Percentiles rank a stretch among this genome's conserved stretches.
Conservation (phyloP, 2,888 invertebrate genomes). For the Nycteola revayana region DNA sequence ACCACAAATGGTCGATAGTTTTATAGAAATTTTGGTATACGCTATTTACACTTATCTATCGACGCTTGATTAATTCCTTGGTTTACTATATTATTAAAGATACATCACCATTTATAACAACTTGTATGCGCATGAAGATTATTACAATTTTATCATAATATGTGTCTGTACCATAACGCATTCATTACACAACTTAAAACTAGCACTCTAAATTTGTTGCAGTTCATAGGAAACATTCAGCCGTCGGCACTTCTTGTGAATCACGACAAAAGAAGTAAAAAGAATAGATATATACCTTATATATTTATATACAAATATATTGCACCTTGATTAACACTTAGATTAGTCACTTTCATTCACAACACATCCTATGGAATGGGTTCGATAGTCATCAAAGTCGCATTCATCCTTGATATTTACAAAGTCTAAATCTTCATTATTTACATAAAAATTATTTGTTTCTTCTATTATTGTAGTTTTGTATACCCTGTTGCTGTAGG, state of each 20-base stretch:
- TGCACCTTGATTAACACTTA: constrained; percentile 55
- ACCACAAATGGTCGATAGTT: constrained; percentile 22
- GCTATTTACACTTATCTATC: not conserved
- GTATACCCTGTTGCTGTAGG: constrained; percentile 74
- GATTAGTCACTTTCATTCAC: constrained; percentile 43
- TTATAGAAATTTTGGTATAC: constrained; percentile 9
- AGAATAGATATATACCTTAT: no score
- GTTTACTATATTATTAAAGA: not conserved
- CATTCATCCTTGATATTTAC: constrained; percentile 58
- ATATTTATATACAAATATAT: constrained; percentile 29
- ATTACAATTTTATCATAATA: constrained; percentile 10
- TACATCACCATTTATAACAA: constrained; percentile 8
- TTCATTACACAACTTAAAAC: constrained; percentile 19
- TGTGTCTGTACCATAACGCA: constrained; percentile 12
- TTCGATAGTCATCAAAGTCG: constrained; percentile 48
- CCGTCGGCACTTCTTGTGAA: constrained; percentile 25
- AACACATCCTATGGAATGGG: constrained; percentile 71
- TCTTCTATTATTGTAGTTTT: constrained; percentile 63
- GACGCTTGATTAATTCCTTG: not conserved
- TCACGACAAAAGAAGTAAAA: constrained; percentile 12
- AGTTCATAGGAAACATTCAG: constrained; percentile 31
- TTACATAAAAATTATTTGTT: constrained; percentile 47
- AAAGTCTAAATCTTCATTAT: constrained; percentile 49
- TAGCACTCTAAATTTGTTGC: constrained; percentile 29
- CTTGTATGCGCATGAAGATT: constrained; percentile 13